Conservation (phyloP, 2,797 vertebrate genomes). For the Coracias cyanogaster region DNA sequence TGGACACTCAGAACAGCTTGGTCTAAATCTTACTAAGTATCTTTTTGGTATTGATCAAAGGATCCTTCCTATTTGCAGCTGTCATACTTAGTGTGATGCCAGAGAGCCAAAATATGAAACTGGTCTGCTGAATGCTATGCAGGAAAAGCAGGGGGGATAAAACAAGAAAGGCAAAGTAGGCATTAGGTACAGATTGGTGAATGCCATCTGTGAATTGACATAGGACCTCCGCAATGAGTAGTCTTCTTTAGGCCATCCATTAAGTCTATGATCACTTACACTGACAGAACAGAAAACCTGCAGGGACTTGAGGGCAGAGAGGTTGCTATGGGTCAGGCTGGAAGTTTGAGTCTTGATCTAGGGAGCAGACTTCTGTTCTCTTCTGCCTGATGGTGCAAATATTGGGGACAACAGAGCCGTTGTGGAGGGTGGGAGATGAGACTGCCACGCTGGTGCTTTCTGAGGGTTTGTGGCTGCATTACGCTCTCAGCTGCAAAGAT, state of each 20-base stretch:
- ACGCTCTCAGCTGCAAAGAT: background rate
- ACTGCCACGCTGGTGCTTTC: background rate
- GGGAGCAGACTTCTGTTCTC: background rate
- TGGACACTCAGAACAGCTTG: background rate
- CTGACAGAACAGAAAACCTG: background rate
- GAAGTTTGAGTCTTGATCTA: background rate
- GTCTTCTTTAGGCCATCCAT: rapidly evolving
- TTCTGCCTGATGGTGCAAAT: background rate
- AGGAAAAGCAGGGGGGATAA: rapidly evolving
- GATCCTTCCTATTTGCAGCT: background rate
- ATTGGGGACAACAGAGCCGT: rapidly evolving
- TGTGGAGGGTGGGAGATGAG: background rate
- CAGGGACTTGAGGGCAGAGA: background rate
- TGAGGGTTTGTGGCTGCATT: background rate
- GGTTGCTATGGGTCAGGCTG: background rate
- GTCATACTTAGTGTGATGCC: background rate
- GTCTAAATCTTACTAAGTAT: background rate
- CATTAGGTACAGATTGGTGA: background rate
- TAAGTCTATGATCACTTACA: background rate
- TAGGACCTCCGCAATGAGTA: background rate
- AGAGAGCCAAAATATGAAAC: background rate
- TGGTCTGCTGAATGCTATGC: background rate
- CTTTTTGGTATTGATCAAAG: background rate
- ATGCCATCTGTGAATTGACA: background rate
- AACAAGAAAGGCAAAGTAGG: background rate